These are phyloP conservation scores for Temnothorax curvispinosus DNA, from an alignment of 1,140 invertebrate genomes.

Conservation along the genomic window DNA sequence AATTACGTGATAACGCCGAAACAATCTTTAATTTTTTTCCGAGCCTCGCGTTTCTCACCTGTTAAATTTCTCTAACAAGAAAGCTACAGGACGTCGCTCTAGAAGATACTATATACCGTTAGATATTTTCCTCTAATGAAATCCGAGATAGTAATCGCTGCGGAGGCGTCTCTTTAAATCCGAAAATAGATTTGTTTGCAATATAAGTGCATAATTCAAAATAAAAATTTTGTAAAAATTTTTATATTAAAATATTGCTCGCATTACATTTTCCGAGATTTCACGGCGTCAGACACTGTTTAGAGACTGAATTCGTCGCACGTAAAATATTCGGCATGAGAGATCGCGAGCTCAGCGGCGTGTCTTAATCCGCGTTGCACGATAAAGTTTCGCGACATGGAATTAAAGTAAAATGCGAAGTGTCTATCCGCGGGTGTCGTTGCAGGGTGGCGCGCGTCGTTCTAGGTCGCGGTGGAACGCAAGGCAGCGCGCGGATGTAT, in stretches of 20 bases:
- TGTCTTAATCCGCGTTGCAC: neutral
- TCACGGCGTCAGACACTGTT: neutral
- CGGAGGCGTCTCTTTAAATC: neutral
- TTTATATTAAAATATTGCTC: neutral
- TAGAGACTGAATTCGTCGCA: neutral
- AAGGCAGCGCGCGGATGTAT: slow-evolving; percentile 58
- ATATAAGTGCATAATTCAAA: neutral
- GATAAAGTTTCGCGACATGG: slow-evolving; percentile 51
- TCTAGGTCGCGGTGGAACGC: slow-evolving; percentile 5
- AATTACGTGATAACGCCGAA: neutral
- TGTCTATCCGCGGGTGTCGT: slow-evolving; percentile 55
- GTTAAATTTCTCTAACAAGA: neutral
- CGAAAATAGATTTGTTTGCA: neutral
- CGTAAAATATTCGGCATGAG: neutral
- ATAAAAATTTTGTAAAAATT: neutral
- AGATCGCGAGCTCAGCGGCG: neutral
- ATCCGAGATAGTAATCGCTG: neutral
- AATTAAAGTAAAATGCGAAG: slow-evolving; percentile 73
- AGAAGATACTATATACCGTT: neutral
- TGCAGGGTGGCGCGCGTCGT: slow-evolving; percentile 16
- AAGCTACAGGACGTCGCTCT: neutral
- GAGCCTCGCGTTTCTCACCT: neutral
- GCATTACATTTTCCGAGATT: neutral
- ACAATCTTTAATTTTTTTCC: neutral
- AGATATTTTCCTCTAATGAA: neutral